A percentile compares a stretch with the other conserved stretches of the same genome.
Evolutionary conservation across 2,113 vertebrate genomes (phyloP).

Genomic region (Amblyornis subalaris): DNA sequence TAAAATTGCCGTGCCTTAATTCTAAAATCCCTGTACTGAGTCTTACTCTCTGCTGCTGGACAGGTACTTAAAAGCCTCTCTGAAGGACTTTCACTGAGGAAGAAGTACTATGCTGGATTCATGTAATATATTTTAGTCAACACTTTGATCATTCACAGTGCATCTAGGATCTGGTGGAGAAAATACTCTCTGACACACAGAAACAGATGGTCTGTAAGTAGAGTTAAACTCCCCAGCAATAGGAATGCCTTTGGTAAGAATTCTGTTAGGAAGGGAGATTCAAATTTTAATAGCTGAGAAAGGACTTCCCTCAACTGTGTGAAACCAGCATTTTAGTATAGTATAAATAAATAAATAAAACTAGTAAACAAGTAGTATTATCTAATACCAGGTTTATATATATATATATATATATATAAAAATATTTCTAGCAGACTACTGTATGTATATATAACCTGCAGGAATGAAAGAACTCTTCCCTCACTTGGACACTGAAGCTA

Average conservation of each 20-base stretch:
- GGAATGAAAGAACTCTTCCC: neutral
- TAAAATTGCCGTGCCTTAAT: neutral
- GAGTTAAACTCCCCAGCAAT: neutral
- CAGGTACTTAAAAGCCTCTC: neutral
- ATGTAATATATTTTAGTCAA: neutral
- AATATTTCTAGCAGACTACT: neutral
- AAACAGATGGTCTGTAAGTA: neutral
- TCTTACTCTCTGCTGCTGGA: neutral
- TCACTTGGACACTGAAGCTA: neutral
- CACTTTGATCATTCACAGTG: neutral
- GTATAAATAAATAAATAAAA: neutral
- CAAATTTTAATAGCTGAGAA: neutral
- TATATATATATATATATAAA: no score
- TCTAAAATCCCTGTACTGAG: neutral
- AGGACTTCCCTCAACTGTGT: neutral
- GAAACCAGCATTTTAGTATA: neutral
- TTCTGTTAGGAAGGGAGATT: neutral
- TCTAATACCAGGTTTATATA: neutral
- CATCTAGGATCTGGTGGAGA: neutral
- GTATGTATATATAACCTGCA: neutral
- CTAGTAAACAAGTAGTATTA: neutral
- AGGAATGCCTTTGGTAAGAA: neutral
- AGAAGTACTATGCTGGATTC: neutral
- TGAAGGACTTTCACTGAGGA: neutral
- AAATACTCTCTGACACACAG: neutral